These are phyloP conservation scores for Eueremaeus valkanovi DNA, from an alignment of 2,888 invertebrate species.

Conservation along the genomic window DNA sequence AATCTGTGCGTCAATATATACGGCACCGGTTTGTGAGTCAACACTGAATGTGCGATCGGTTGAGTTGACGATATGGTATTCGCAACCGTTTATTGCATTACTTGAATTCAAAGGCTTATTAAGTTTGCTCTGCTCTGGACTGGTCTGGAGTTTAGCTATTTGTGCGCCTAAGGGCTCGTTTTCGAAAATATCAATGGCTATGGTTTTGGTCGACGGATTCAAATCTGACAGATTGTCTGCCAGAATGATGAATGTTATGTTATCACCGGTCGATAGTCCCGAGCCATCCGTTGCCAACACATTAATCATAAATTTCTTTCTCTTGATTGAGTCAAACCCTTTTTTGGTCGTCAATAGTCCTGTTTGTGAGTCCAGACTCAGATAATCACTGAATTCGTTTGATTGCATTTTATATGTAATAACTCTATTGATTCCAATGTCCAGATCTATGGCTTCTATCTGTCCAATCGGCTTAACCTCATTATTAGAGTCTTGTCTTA, in stretches of 20 bases:
- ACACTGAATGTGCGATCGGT: constrained; percentile 40
- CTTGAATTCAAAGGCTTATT: not conserved
- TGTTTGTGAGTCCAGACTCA: constrained; percentile 62
- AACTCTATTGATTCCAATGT: constrained; percentile 84
- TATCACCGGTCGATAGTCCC: constrained; percentile 21
- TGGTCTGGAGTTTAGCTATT: constrained; percentile 17
- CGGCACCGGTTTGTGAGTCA: constrained; percentile 37
- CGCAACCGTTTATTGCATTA: not conserved
- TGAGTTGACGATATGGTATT: constrained; percentile 36
- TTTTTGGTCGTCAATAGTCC: constrained; percentile 62
- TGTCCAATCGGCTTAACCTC: constrained; percentile 48
- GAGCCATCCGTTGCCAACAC: constrained; percentile 83
- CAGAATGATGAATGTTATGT: constrained; percentile 15
- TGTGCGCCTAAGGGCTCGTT: constrained; percentile 34
- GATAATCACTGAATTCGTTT: constrained; percentile 58
- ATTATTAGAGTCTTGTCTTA: constrained; percentile 57
- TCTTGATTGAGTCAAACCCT: not conserved
- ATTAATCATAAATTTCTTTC: not conserved
- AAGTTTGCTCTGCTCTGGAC: not conserved
- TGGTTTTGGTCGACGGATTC: not conserved
- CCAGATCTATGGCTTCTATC: constrained; percentile 76
- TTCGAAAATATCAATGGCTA: constrained; percentile 34
- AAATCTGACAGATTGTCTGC: constrained; percentile 4
- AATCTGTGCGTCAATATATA: not conserved
- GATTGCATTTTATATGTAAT: constrained; percentile 83